Evolutionary conservation across 2,113 vertebrate genomes (phyloP), one percentile per base, ranked within the genome.

Genomic region (Anhinga rufa): DNA sequence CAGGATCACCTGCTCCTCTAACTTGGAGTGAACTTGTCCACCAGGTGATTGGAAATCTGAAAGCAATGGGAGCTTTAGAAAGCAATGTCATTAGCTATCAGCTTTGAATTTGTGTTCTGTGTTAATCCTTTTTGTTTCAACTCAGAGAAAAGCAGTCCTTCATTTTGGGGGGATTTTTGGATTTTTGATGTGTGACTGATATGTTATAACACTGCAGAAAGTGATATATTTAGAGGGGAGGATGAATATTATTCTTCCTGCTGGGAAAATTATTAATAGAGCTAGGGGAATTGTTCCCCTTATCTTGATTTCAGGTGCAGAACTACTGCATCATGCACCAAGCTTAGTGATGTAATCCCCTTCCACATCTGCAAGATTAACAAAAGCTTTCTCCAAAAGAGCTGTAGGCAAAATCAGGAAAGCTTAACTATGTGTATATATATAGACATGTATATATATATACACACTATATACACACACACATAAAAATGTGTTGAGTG

Each of bases 111-210:
- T 48, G 51, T 90, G 78, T 74, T 86, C 75, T 58, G n/a, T 64
- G 79, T 74, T 91, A 96, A 96, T 94, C 93, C 71, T 86, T 96
- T 96, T 78, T 95, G 75, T 91, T 95, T 92, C 72, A 86, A 88
- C 17, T 65, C 19, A 29, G 60, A 90, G 54, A 91, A 96, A 90
- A 75, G 17, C 52, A 49, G 38, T 38, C 51, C 21, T 92, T 91
- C 32, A 26, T 86, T 86, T 82, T 16, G 34, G 60, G 60, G 28
- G 48, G 48, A 79, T 74, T 85, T 69, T 42, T 8, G 18, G 7
- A 18, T 42, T 82, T 94, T 85, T 57, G 19, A 79, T 77, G 32
- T 83, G 64, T 78, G n/a, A 90, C 71, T 90, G 75, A 21, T 82
- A 89, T 68, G 91, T 86, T 71, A 26, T 49, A 92, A 48, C 25